These are phyloP conservation scores for Cheirogaleus major DNA, from an alignment of 2,797 vertebrate species.

Conservation along the genomic window DNA sequence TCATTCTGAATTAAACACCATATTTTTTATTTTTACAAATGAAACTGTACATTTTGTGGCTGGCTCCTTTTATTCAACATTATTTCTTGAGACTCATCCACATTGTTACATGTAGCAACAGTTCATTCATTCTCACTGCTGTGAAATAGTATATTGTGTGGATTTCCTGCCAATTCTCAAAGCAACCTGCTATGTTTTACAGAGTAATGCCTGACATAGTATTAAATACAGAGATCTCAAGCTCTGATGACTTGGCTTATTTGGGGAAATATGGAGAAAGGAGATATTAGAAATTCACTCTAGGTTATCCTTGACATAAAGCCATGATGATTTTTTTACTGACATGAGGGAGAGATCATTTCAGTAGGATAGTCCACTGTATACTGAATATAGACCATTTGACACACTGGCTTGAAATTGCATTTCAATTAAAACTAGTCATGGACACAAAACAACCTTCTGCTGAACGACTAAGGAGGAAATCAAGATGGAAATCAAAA, in stretches of 20 bases:
- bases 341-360: neutral
- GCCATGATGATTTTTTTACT: neutral
- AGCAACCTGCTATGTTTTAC: neutral
- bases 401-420: neutral
- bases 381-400: neutral
- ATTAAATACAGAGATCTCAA: neutral
- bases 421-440: neutral
- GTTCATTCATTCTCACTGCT: neutral
- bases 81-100: neutral
- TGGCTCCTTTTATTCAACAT: neutral
- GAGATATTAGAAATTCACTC: neutral
- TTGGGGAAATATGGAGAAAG: neutral
- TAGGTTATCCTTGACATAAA: neutral
- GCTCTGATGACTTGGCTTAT: neutral
- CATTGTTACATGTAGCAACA: neutral
- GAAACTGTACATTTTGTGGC: neutral
- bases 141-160: neutral
- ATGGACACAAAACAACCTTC: no score
- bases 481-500: no score
- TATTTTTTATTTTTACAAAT: neutral
- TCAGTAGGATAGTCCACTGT: neutral
- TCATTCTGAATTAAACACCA: neutral
- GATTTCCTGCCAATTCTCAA: neutral
- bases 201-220: neutral
- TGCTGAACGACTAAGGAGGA: no score